These are phyloP conservation scores for Agonum fuliginosum DNA, from an alignment of 2,888 invertebrate species.

Conservation along the genomic window DNA sequence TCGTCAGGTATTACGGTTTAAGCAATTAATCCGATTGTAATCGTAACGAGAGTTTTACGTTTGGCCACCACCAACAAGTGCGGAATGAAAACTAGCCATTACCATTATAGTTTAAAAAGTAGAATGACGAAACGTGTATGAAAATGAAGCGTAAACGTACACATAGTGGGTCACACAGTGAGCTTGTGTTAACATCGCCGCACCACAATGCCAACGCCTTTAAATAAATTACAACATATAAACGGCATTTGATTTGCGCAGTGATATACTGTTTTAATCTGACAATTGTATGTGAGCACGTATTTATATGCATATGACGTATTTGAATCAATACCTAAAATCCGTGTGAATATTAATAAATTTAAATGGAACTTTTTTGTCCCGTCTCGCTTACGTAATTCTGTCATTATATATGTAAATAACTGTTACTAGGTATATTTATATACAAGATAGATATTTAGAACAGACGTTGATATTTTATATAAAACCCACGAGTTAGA, in stretches of 20 bases:
- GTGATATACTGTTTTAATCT: slow-evolving; percentile 37
- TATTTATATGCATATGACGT: neutral
- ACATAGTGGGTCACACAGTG: too few species aligned
- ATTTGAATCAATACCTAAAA: slow-evolving; percentile 5
- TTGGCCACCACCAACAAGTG: too few species aligned
- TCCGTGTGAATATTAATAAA: slow-evolving; percentile 4
- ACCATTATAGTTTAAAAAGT: too few species aligned
- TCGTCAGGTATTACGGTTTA: too few species aligned
- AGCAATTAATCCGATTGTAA: too few species aligned
- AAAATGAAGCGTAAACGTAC: too few species aligned
- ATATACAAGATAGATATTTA: neutral
- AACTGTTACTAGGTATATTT: neutral
- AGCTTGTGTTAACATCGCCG: neutral
- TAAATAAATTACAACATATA: slow-evolving; percentile 20
- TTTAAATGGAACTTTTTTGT: neutral
- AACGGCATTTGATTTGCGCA: slow-evolving; percentile 14
- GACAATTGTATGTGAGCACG: neutral
- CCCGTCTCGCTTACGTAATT: neutral
- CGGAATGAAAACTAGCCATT: too few species aligned
- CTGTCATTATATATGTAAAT: neutral
- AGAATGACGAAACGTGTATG: too few species aligned
- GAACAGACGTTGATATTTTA: neutral
- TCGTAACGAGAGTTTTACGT: too few species aligned
- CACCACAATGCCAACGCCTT: slow-evolving; percentile 5
- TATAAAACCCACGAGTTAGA: neutral